Percentiles rank a stretch among this genome's conserved stretches.
phyloP scores from a whole-genome alignment of 2,797 vertebrate genomes.

The Hyperoplus lanceolatus region DNA sequence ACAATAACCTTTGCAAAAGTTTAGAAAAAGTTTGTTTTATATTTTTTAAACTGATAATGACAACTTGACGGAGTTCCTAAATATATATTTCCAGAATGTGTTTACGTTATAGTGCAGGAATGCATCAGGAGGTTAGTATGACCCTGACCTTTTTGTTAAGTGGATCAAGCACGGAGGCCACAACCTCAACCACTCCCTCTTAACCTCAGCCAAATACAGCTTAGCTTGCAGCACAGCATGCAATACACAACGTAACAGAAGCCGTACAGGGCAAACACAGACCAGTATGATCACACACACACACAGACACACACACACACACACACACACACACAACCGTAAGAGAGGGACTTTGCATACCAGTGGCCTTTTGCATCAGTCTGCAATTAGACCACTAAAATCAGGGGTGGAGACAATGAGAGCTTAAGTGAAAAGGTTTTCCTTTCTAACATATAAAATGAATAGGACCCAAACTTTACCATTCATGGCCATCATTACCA shows the following conservation, averaged over 20 bases:
- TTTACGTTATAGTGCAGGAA: conserved; percentile 31
- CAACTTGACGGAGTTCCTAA: not conserved
- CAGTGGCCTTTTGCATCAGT: conserved; percentile 15
- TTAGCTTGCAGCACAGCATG: conserved; percentile 59
- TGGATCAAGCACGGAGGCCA: conserved; percentile 50
- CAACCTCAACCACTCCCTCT: conserved; percentile 25
- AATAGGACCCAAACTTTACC: not conserved
- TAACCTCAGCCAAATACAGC: conserved; percentile 55
- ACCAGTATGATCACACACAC: conserved; percentile 20
- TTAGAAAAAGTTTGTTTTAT: not conserved
- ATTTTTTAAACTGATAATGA: not conserved
- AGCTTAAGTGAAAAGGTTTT: not conserved
- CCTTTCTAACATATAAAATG: conserved; percentile 1
- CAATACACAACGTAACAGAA: conserved; percentile 38
- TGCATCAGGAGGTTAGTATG: conserved; percentile 44
- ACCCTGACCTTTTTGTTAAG: conserved; percentile 58
- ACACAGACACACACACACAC: not conserved
- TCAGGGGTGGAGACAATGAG: not conserved
- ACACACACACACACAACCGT: conserved; percentile 23
- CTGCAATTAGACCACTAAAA: conserved; percentile 9
- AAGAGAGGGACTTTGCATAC: conserved; percentile 5
- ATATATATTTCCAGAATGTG: conserved; percentile 39
- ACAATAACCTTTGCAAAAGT: not conserved
- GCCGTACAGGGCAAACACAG: conserved; percentile 18
- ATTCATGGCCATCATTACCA: not conserved